These are phyloP conservation scores for Catharus fuscescens DNA, from an alignment of 2,113 vertebrate species.

Conservation along the genomic window DNA sequence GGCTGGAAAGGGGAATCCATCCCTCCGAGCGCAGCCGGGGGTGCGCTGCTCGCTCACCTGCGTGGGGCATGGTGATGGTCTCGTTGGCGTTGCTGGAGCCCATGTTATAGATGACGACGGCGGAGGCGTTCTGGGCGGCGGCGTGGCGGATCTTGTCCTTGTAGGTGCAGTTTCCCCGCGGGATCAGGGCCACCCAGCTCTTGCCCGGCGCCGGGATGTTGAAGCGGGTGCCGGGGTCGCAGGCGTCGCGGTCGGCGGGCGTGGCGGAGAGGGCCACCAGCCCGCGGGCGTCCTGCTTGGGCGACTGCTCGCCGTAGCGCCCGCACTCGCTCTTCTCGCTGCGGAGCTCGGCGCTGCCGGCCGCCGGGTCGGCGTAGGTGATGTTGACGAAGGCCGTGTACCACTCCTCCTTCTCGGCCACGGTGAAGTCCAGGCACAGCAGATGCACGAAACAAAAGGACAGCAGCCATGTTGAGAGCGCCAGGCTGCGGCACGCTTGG, in stretches of 20 bases:
- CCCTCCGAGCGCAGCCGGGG: background rate
- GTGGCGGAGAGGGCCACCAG: conserved; percentile 82
- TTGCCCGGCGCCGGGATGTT: conserved; percentile 70
- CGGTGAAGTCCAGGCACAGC: conserved; percentile 95
- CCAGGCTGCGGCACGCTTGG: conserved; percentile 93
- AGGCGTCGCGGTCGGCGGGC: conserved; percentile 83
- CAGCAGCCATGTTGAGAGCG: conserved; percentile 95
- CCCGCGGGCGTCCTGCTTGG: conserved; percentile 91
- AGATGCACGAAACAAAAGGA: conserved; percentile 96
- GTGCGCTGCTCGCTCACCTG: conserved; percentile 82
- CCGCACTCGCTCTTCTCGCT: conserved; percentile 95
- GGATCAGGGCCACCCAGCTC: conserved; percentile 92
- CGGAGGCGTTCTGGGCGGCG: conserved; percentile 89
- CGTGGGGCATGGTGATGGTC: conserved; percentile 93
- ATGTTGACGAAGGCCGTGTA: conserved; percentile 99
- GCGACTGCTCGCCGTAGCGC: conserved; percentile 95
- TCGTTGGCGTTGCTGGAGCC: conserved; percentile 88
- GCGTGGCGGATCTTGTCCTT: conserved; percentile 92
- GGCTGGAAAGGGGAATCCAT: fast-evolving
- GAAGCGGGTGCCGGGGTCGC: conserved; percentile 87
- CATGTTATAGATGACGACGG: conserved; percentile 93
- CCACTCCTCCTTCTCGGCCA: conserved; percentile 98
- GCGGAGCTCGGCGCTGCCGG: conserved; percentile 76
- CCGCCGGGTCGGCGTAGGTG: conserved; percentile 87
- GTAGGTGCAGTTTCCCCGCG: conserved; percentile 90